Evolutionary conservation across 2,797 vertebrate species (phyloP).

Genomic region (Channa striata): DNA sequence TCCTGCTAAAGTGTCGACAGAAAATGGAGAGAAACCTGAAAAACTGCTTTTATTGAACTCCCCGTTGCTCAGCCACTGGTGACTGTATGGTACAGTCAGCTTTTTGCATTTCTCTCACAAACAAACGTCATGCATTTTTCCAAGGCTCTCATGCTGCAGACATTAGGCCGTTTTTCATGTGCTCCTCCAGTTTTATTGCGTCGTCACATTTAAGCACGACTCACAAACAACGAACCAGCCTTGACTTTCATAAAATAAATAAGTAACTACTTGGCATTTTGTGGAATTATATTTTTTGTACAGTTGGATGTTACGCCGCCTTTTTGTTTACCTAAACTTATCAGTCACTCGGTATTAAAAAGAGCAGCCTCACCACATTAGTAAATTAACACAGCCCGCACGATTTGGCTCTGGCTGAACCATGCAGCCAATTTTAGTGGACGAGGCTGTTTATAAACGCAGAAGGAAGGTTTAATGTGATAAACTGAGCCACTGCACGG

Average conservation of each 20-base stretch:
- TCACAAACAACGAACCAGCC: not conserved
- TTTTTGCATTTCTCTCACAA: not conserved
- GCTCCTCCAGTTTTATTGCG: not conserved
- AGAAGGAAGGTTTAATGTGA: conserved; percentile 12
- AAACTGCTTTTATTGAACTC: conserved; percentile 10
- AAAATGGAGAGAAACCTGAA: conserved; percentile 18
- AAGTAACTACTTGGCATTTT: not conserved
- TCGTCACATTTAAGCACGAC: not conserved
- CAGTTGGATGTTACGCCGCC: conserved; percentile 3
- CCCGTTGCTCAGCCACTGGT: not conserved
- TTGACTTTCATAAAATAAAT: conserved; percentile 13
- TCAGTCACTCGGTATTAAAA: not conserved
- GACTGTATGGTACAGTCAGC: no score
- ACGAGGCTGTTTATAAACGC: not conserved
- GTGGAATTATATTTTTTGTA: not conserved
- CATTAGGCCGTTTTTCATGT: not conserved
- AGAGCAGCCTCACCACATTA: not conserved
- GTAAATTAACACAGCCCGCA: not conserved
- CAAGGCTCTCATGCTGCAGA: not conserved
- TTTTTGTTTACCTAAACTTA: conserved; percentile 6
- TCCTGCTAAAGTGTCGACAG: conserved; percentile 16
- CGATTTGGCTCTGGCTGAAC: not conserved
- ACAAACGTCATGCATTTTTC: not conserved
- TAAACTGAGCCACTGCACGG: conserved; percentile 14
- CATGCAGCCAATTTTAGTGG: not conserved